Conservation (phyloP, 2,797 vertebrate species). For the Falco naumanni region DNA sequence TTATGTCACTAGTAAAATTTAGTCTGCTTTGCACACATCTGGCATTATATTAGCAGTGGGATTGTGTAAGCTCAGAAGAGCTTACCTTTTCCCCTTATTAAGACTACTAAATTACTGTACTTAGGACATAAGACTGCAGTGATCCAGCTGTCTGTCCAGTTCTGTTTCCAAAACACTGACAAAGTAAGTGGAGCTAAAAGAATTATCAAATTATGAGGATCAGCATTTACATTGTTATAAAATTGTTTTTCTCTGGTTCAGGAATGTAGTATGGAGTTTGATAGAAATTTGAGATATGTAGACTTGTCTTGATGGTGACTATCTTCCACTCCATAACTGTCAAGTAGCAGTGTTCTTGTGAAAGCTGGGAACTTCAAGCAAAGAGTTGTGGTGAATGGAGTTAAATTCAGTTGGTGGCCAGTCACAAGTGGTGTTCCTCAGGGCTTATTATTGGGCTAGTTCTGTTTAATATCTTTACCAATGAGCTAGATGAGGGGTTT, state of each 20-base stretch:
- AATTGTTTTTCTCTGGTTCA: not conserved
- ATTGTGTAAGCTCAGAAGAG: not conserved
- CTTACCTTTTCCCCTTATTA: not conserved
- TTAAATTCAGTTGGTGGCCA: not conserved
- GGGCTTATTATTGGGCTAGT: fast-evolving
- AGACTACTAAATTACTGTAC: not conserved
- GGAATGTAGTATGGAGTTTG: not conserved
- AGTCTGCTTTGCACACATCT: not conserved
- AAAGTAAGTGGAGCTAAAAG: not conserved
- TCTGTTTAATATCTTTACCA: not conserved
- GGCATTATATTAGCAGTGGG: not conserved
- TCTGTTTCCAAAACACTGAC: not conserved
- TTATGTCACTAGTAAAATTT: not conserved
- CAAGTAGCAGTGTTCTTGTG: not conserved
- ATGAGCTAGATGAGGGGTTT: fast-evolving
- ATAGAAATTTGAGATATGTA: not conserved
- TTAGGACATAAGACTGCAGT: not conserved
- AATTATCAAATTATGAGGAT: not conserved
- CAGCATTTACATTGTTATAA: not conserved
- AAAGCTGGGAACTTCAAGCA: not conserved
- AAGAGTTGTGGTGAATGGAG: too few species aligned
- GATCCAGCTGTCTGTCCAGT: not conserved
- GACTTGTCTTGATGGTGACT: not conserved
- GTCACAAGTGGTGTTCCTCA: not conserved
- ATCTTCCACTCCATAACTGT: not conserved